phyloP scores from a whole-genome alignment of 2,888 invertebrate genomes.

The Norana najaformis region DNA sequence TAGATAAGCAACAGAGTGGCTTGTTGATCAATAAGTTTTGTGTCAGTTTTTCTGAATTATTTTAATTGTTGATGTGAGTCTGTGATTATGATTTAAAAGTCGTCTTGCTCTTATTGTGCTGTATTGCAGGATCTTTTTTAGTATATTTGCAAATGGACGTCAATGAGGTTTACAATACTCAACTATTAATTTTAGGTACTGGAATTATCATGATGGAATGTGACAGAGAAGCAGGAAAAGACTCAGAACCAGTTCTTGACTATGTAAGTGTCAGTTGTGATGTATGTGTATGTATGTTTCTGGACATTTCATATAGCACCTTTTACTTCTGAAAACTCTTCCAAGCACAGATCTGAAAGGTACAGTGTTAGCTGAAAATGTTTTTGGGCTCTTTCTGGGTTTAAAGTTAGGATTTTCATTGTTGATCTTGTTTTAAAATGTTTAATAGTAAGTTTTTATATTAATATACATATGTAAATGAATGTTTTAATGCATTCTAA shows the following conservation, averaged over 20 bases:
- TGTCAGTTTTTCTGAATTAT: background rate
- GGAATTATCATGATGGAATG: slow-evolving; percentile 13
- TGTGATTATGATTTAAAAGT: no score
- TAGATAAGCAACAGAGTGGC: background rate
- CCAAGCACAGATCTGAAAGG: background rate
- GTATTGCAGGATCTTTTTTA: background rate
- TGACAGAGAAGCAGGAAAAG: background rate
- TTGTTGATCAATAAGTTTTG: no score
- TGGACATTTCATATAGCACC: background rate
- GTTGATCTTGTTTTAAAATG: background rate
- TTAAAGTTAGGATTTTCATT: background rate
- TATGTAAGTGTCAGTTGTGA: background rate
- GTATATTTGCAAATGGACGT: background rate
- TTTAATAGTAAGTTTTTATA: no score
- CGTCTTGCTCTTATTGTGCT: background rate
- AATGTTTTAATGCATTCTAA: background rate
- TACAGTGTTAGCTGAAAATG: no score
- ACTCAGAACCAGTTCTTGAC: background rate
- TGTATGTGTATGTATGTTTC: background rate
- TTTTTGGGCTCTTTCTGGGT: no score
- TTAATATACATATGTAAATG: background rate
- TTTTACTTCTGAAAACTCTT: background rate
- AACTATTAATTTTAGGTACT: background rate
- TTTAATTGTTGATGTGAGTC: background rate
- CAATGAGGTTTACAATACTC: background rate